Base-by-base conservation (phyloP, 2,888 invertebrate species). In the Eilema caniola region DNA sequence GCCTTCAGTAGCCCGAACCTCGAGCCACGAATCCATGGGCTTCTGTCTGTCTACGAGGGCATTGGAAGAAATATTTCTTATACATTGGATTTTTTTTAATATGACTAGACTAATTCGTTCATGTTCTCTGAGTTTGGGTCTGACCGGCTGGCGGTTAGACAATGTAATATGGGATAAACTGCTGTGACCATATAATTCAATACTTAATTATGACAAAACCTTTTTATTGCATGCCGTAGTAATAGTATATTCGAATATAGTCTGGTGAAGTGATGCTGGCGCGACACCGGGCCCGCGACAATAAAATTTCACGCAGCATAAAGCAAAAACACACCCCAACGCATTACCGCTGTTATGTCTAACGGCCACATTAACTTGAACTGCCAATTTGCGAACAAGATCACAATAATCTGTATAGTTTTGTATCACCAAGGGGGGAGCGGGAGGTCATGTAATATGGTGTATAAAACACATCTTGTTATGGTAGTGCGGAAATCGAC, bases 261-360 rank as follows among this genome's bases (percentile, higher is more conserved):
- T 70, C 63, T 57, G 59, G 70, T 75, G 69, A 70, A 67, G 71
- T 66, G 73, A 81, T 74, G 75, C 66, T 83, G 83, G 82, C 83
- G 78, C 80, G 82, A 79, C 83, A 83, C 83, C 85, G 84, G 83
- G 88, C 88, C 87, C 86, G 87, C 88, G 92, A 89, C 93, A 85
- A 89, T 95, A 95, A 95, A 94, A 95, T 95, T 95, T 93, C 93
- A 95, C 95, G 94, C 91, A 85, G 90, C 94, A 95, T 95, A 95
- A 95, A 95, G 91, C 93, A 95, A 95, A 95, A 95, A 95, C 94
- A 95, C 93, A 92, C 93, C 93, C 93, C 88, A 88, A 89, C 89
- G 91, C 90, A 92, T 91, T 90, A 91, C 93, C 90, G 88, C 90
- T 89, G 88, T 86, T 89, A 89, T 86, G 86, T 84, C 88, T 83